A percentile compares a stretch with the other conserved stretches of the same genome.
These are phyloP conservation scores for Papilio demoleus DNA, from an alignment of 2,888 invertebrate species.

Conservation along the genomic window DNA sequence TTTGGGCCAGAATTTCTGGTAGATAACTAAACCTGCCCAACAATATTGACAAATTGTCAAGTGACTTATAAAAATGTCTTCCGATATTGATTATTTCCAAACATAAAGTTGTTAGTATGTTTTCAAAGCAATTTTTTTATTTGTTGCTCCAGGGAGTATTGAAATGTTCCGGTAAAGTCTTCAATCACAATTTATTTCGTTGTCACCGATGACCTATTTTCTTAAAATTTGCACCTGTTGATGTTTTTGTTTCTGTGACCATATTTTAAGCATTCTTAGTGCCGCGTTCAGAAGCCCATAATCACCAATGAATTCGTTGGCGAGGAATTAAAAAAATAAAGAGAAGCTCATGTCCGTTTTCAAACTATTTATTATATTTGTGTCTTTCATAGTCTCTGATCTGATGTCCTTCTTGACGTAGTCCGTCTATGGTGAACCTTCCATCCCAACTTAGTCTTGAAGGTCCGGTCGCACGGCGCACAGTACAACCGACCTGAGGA, in stretches of 20 bases:
- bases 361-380: no score
- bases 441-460: no score
- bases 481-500: no score
- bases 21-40: not conserved
- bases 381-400: no score
- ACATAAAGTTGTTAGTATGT: not conserved
- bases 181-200: not conserved
- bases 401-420: no score
- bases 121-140: not conserved
- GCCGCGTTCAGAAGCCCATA: not conserved
- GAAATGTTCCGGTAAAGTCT: slow-evolving; percentile 6
- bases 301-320: no score
- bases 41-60: not conserved
- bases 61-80: not conserved
- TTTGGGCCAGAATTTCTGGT: not conserved
- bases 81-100: not conserved
- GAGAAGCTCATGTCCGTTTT: no score
- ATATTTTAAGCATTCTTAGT: not conserved
- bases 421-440: no score
- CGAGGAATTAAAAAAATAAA: no score
- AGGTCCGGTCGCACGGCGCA: no score
- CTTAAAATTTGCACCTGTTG: not conserved
- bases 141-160: not conserved
- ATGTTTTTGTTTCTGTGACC: not conserved
- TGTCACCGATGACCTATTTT: not conserved